These are phyloP conservation scores for Lasioglossum baleicum DNA, from an alignment of 1,140 invertebrate genomes.

Conservation along the genomic window DNA sequence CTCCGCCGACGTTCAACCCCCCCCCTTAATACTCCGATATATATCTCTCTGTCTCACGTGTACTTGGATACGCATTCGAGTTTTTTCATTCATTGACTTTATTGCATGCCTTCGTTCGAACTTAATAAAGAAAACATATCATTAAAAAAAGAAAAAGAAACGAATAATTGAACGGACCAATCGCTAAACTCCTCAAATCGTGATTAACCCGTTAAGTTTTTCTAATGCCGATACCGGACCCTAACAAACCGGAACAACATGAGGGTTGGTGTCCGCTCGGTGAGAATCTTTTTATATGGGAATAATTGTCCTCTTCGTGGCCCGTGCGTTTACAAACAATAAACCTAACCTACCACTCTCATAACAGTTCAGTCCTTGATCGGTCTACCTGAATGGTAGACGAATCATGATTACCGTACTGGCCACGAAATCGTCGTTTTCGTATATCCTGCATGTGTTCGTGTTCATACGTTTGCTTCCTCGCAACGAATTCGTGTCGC, in stretches of 20 bases:
- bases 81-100: slow-evolving; percentile 13
- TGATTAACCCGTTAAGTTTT: slow-evolving; percentile 86
- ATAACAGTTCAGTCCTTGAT: no score
- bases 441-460: slow-evolving; percentile 56
- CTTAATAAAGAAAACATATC: not conserved
- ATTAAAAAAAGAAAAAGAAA: slow-evolving; percentile 10
- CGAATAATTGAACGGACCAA: slow-evolving; percentile 22
- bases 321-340: slow-evolving; percentile 50
- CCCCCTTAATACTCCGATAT: not conserved
- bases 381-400: no score
- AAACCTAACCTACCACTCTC: not conserved
- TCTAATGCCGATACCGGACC: slow-evolving; percentile 88
- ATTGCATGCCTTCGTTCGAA: slow-evolving; percentile 35
- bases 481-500: slow-evolving; percentile 16
- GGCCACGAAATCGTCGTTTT: slow-evolving; percentile 55
- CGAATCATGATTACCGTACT: not conserved
- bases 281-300: slow-evolving; percentile 81
- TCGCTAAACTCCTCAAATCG: slow-evolving; percentile 64
- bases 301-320: slow-evolving; percentile 67
- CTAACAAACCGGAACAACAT: slow-evolving; percentile 91
- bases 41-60: not conserved
- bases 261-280: slow-evolving; percentile 91
- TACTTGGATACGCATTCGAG: slow-evolving; percentile 31
- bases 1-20: not conserved
- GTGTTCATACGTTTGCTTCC: slow-evolving; percentile 49